Evolutionary conservation across 2,113 vertebrate genomes (phyloP), one percentile per base, ranked within the genome.

Genomic region (Ramphastos sulfuratus): DNA sequence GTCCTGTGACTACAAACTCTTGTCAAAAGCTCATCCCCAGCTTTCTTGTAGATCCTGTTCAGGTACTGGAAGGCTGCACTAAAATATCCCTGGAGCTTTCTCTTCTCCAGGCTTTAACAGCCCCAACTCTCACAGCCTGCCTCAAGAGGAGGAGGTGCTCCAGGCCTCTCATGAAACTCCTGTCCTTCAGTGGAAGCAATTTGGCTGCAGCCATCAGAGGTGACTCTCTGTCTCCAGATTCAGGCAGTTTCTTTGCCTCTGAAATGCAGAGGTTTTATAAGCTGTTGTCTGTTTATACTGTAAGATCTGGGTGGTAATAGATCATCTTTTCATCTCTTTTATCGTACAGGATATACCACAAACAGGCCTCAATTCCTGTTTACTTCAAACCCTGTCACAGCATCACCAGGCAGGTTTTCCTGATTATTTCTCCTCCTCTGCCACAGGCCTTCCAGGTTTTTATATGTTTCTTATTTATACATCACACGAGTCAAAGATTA

Each of bases 311-410:
- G 42, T 89, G 54, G 82, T 63, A 87, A 59, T 25, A 44, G 55
- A 63, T 92, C 25, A 48, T 90, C 55, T 83, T 92, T 91, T 91
- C 16, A 78, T 93, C 67, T 85, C 73, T 72, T 64, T 48, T 71
- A 9, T 89, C 60, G 56, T 82, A 93, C 91, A 94, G 94, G 94
- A 95, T 93, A 87, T 93, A 89, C 87, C 60, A 89, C 89, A 92
- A 89, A 87, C 82, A 87, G 89, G 65, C 61, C 27, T 44, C 0
- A 1, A 96, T 96, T 94, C 94, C 93, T 95, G 93, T 95, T 96
- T 94, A 94, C 95, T 85, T 93, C 60, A 74, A 96, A 64, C 5
- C 12, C 72, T 90, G 65, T 92, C 3, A 4, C 75, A 91, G 59
- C 70, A 31, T 78, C 94, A 39, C 79, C 94, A 50, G 18, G 4